These are phyloP conservation scores for Dolichallabes microphthalmus DNA, from an alignment of 2,113 vertebrate genomes.

Conservation along the genomic window DNA sequence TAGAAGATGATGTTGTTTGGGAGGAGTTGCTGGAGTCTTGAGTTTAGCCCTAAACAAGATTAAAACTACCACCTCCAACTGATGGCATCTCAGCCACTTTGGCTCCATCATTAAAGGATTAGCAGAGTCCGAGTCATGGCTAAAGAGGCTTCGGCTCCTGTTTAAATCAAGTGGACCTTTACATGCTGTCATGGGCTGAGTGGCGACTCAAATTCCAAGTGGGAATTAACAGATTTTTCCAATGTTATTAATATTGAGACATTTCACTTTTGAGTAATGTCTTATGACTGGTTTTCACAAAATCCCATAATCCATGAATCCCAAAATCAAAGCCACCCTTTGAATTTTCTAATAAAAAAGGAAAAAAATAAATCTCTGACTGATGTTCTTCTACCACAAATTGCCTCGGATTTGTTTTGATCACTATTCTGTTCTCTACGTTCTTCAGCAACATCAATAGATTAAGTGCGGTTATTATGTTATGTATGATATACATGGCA, in stretches of 20 bases:
- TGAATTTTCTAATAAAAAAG: neutral
- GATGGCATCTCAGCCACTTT: slow-evolving; percentile 48
- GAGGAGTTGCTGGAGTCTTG: slow-evolving; percentile 13
- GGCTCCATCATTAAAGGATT: slow-evolving; percentile 51
- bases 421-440: neutral
- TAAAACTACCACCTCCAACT: slow-evolving; percentile 34
- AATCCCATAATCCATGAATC: neutral
- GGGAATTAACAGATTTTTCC: slow-evolving; percentile 5
- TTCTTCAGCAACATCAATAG: neutral
- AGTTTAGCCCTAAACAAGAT: slow-evolving; percentile 53
- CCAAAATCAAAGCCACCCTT: neutral
- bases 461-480: neutral
- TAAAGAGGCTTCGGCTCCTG: slow-evolving; percentile 24
- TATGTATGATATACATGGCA: neutral
- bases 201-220: slow-evolving; percentile 17
- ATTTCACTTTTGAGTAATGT: neutral
- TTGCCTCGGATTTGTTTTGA: neutral
- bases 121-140: slow-evolving; percentile 20
- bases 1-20: no score
- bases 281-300: no score
- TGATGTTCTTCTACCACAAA: neutral
- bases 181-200: slow-evolving; percentile 8
- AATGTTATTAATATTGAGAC: neutral
- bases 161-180: slow-evolving; percentile 15
- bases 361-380: neutral